These are phyloP conservation scores for Hippocampus guttulatus DNA, from an alignment of 2,113 vertebrate species.

Conservation along the genomic window DNA sequence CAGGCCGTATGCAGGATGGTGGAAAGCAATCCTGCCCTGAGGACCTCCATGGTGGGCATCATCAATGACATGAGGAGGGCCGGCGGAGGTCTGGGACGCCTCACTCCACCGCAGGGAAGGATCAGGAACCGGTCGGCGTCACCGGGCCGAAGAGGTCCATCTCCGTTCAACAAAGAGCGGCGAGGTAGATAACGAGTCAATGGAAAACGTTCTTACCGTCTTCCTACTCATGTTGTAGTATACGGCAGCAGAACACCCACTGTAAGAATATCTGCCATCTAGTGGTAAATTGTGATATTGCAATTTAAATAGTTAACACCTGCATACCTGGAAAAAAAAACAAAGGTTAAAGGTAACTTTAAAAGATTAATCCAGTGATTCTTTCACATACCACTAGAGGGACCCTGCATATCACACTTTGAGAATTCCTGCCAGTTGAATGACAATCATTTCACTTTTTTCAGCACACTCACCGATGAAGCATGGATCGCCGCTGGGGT, in stretches of 20 bases:
- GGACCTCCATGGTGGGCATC: constrained; percentile 51
- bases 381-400: too few species aligned
- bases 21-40: constrained; percentile 27
- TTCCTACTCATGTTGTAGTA: background rate
- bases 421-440: background rate
- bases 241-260: too few species aligned
- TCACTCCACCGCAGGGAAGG: constrained; percentile 1
- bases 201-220: background rate
- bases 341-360: too few species aligned
- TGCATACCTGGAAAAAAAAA: too few species aligned
- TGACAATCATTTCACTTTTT: background rate
- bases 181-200: background rate
- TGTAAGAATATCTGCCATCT: too few species aligned
- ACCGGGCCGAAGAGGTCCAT: constrained; percentile 14
- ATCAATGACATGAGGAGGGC: constrained; percentile 55
- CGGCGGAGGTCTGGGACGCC: constrained; percentile 1
- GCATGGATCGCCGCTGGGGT: background rate
- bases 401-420: too few species aligned
- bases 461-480: background rate
- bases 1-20: constrained; percentile 62
- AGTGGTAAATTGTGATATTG: too few species aligned
- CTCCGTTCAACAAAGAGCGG: background rate
- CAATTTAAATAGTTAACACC: too few species aligned
- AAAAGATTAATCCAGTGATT: too few species aligned
- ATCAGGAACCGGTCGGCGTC: constrained; percentile 14